Percentiles rank a stretch among this genome's conserved stretches.
These are phyloP conservation scores for Chionoecetes opilio DNA, from an alignment of 1,140 invertebrate genomes.

Conservation along the genomic window DNA sequence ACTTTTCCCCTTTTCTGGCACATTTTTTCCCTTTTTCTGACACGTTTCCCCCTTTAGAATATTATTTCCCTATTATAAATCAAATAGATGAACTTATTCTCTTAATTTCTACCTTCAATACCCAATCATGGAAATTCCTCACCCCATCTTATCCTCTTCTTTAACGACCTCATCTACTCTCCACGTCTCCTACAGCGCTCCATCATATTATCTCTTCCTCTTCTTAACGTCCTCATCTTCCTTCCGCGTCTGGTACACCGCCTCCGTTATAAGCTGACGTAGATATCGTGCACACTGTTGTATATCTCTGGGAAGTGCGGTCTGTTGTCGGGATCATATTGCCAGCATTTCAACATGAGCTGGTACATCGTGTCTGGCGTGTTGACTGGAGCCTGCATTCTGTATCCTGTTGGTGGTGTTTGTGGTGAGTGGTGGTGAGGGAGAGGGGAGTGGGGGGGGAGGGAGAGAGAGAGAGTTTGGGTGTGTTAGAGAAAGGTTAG, in stretches of 20 bases:
- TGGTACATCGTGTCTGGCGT: constrained; percentile 95
- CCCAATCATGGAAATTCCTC: no score
- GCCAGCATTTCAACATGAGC: constrained; percentile 96
- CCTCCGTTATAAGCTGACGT: constrained; percentile 41
- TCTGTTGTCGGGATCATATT: constrained; percentile 94
- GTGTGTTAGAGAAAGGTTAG: no score
- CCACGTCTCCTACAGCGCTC: no score
- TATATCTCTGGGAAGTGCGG: constrained; percentile 96
- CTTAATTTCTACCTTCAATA: no score
- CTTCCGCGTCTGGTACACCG: not conserved
- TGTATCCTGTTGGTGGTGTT: constrained; percentile 88
- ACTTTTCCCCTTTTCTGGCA: not conserved
- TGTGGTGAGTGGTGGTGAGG: not conserved
- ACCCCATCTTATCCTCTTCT: not conserved
- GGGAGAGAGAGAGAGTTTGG: not conserved
- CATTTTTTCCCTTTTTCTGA: not conserved
- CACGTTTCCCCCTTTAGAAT: no score
- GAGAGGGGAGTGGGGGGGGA: not conserved
- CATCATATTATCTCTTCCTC: not conserved
- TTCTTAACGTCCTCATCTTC: not conserved
- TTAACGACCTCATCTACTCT: no score
- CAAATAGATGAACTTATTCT: no score
- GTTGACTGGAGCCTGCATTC: constrained; percentile 95
- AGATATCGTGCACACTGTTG: constrained; percentile 80
- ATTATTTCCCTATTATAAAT: no score